Evolutionary conservation across 2,888 invertebrate species (phyloP).

Genomic region (Pandemis corylana): DNA sequence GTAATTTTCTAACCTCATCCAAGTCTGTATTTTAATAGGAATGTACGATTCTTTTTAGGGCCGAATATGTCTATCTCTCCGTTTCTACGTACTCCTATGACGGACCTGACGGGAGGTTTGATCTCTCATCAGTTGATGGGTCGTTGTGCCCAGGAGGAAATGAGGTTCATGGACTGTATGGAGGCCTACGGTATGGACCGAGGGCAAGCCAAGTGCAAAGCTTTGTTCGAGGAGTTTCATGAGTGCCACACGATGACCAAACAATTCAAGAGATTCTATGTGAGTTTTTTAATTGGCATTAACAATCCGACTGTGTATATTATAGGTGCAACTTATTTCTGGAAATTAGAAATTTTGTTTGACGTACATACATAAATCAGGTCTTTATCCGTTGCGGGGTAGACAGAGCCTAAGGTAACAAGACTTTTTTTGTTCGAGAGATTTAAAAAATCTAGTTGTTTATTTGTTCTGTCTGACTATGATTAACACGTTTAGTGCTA

Average conservation of each 20-base stretch:
- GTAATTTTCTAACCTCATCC: slow-evolving; percentile 59
- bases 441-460: no score
- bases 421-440: no score
- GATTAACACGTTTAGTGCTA: no score
- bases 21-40: slow-evolving; percentile 6
- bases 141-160: slow-evolving; percentile 88
- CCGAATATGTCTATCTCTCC: slow-evolving; percentile 86
- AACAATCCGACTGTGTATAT: no score
- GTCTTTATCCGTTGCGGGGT: no score
- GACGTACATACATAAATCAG: no score
- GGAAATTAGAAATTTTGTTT: neutral
- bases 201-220: slow-evolving; percentile 86
- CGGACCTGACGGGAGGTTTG: slow-evolving; percentile 88
- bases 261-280: slow-evolving; percentile 85
- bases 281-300: slow-evolving; percentile 55
- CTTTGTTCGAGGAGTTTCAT: slow-evolving; percentile 87
- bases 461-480: no score
- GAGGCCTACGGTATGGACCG: slow-evolving; percentile 92
- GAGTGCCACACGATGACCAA: slow-evolving; percentile 88
- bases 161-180: slow-evolving; percentile 90
- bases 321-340: no score
- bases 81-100: slow-evolving; percentile 88
- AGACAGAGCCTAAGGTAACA: no score
- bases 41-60: slow-evolving; percentile 43
- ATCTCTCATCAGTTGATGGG: slow-evolving; percentile 87